Evolutionary conservation across 1,140 invertebrate species (phyloP).

Genomic region (Aradophagus sp.): DNA sequence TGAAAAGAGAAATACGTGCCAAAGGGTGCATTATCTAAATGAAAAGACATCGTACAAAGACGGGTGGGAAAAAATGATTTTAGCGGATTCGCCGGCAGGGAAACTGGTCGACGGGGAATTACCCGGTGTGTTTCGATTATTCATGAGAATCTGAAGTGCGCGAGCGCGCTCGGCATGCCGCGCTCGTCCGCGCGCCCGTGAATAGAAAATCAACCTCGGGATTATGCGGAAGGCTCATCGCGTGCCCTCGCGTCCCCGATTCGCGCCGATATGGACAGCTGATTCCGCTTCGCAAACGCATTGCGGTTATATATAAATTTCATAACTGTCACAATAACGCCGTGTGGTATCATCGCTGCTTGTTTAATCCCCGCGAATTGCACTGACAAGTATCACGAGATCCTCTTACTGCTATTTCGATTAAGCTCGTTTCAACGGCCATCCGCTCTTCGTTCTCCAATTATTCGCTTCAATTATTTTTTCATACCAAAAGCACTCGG

Average conservation of each 20-base stretch:
- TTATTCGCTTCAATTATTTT: no score
- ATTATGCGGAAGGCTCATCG: slow-evolving; percentile 56
- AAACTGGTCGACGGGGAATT: slow-evolving; percentile 47
- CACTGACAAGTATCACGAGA: no score
- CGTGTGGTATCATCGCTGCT: slow-evolving; percentile 7
- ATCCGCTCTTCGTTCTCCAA: no score
- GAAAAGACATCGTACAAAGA: slow-evolving; percentile 20
- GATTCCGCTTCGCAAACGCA: slow-evolving; percentile 31
- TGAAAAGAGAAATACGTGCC: no score
- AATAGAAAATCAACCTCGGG: slow-evolving; percentile 55
- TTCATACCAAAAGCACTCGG: no score
- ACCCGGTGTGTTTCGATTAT: slow-evolving; percentile 50
- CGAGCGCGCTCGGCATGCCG: slow-evolving; percentile 40
- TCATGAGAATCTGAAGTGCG: slow-evolving; percentile 52
- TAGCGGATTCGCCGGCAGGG: slow-evolving; percentile 12
- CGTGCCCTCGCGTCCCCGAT: slow-evolving; percentile 48
- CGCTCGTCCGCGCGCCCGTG: slow-evolving; percentile 45
- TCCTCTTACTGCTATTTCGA: slow-evolving; percentile 13
- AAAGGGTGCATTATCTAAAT: slow-evolving; percentile 30
- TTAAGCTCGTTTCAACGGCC: slow-evolving; percentile 1
- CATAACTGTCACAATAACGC: slow-evolving; percentile 42
- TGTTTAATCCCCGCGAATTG: slow-evolving; percentile 10
- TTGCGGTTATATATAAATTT: slow-evolving; percentile 45
- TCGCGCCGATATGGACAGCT: slow-evolving; percentile 28
- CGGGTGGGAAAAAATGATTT: background rate